Evolutionary conservation across 2,797 vertebrate species (phyloP), one percentile per base, ranked within the genome.

Genomic region (Merluccius polli): DNA sequence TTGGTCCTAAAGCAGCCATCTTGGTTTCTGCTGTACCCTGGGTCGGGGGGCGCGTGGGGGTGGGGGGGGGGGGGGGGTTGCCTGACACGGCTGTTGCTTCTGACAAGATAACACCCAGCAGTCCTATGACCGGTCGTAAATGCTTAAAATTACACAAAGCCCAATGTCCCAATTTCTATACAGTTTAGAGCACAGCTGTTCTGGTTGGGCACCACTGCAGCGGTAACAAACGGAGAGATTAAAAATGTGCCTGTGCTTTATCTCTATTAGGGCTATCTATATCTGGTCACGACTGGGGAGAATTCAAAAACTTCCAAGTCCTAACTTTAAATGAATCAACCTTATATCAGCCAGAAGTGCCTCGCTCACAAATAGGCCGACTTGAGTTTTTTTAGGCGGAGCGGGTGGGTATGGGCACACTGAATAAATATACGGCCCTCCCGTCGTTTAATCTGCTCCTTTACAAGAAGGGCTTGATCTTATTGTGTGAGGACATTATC

Each of bases 401-500:
- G 74, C 79, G 82, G 82, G 5, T 52, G 48, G 6, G 6, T 18
- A 52, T 52, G 77, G 81, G 83, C 83, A 35, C 78, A 70, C 79
- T 80, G 75, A 75, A 83, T 32, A n/a, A n/a, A 63, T 30, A 87
- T 89, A 82, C 77, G 77, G 80, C 84, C 78, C 81, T 72, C 59
- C 24, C 35, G 44, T 84, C 84, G 80, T 87, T 89, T 91, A 84
- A 90, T 91, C 87, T 82, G 52, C 81, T 24, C 41, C 90, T 90
- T 88, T 81, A 86, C 87, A 85, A 83, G 79, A 59, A 27, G 18
- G 81, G 78, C 89, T 89, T 87, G 85, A 91, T 91, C 78, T 87
- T 83, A 77, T 85, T 90, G 84, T 73, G 75, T 81, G 83, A 83
- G 87, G 87, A 84, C 83, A 83, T 84, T 86, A 87, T 91, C 85